A percentile compares a stretch with the other conserved stretches of the same genome.
Evolutionary conservation across 2,888 invertebrate species (phyloP).

Genomic region (Acronicta leporina): DNA sequence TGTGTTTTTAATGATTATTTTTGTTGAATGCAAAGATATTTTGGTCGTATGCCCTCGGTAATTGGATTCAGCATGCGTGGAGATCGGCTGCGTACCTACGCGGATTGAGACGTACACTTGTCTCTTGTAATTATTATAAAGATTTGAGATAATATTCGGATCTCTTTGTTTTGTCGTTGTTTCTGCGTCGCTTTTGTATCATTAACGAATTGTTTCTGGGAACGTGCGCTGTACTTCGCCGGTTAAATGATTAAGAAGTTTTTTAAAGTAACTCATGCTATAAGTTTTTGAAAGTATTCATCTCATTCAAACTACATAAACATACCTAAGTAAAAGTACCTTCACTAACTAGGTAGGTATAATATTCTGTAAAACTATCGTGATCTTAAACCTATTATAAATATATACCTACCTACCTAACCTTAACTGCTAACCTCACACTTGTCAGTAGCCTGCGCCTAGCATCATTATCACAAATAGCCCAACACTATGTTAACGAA

Average conservation of each 20-base stretch:
- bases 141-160: constrained; percentile 79
- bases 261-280: constrained; percentile 23
- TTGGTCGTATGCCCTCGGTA: constrained; percentile 71
- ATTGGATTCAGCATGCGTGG: constrained; percentile 79
- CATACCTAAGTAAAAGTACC: neutral
- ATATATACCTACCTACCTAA: neutral
- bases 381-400: neutral
- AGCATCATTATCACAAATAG: constrained; percentile 40
- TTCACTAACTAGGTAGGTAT: neutral
- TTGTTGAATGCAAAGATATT: constrained; percentile 77
- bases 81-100: constrained; percentile 47
- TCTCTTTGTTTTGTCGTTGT: constrained; percentile 68
- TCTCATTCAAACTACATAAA: constrained; percentile 17
- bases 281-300: constrained; percentile 12
- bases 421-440: constrained; percentile 4
- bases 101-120: constrained; percentile 82
- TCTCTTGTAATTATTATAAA: constrained; percentile 86
- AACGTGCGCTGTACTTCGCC: constrained; percentile 31
- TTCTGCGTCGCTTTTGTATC: constrained; percentile 57
- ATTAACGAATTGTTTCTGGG: constrained; percentile 62
- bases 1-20: constrained; percentile 74
- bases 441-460: constrained; percentile 20
- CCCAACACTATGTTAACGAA: constrained; percentile 49
- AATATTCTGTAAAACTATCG: neutral
- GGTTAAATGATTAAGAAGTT: constrained; percentile 39